Evolutionary conservation across 2,888 invertebrate genomes (phyloP), one percentile per base, ranked within the genome.

Genomic region (Drosophila macrospina): DNA sequence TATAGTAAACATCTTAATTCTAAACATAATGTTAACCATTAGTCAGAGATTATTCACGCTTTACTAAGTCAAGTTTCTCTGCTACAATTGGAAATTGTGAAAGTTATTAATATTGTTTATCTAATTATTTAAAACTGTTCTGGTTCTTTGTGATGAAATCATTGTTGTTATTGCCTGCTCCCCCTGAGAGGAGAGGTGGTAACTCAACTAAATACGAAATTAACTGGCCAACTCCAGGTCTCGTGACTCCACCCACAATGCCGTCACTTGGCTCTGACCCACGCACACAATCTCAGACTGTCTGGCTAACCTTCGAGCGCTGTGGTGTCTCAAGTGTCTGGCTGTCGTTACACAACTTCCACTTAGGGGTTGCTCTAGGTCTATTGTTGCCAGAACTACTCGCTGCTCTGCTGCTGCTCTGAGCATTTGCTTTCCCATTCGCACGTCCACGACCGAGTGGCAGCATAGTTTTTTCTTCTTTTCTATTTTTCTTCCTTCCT

Each of bases 351-450:
- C 68, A 69, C 80, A 79, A 61, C 69, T 65, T 55, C 42, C 78
- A 78, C 82, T 87, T 78, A 69, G 75, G 82, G 82, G 83, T 87
- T 85, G 86, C 66, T 88, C 69, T 75, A 89, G 79, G 86, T 87
- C 83, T 83, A 88, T 89, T 89, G 88, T 87, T 61, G 57, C 65
- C 52, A 70, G 75, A 83, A 83, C 83, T 83, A 87, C 76, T 78
- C 44, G 61, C 60, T 62, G 30, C 60, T 54, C 44, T 41, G 44
- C 26, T 26, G 5, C 4, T 4, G 26, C 51, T 63, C 50, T 28
- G 45, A 30, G 47, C 59, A 37, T 55, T 66, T 61, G 30, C 51
- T 37, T 16, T 73, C 61, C 51, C 56, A 16, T 37, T 81, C 68
- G 56, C 81, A 61, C 86, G 37, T 54, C 26, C 50, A 30, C n/a